Base-by-base conservation (phyloP, 2,888 invertebrate genomes). In the Synergus gifuensis region DNA sequence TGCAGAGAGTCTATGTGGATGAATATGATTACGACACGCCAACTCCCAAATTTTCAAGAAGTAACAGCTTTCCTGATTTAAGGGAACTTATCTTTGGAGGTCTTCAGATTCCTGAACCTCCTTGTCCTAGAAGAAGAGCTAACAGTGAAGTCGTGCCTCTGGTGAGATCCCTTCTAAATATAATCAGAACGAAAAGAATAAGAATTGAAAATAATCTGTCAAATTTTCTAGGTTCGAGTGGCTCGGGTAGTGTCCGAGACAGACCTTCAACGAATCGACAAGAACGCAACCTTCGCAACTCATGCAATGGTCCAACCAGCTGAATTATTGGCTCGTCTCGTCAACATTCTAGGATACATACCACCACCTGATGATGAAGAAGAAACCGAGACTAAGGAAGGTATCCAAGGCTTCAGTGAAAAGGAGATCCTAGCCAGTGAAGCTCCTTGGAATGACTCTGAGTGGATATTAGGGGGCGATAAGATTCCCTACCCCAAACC, bases 201-300 rank as follows among this genome's bases (percentile, higher is more conserved):
- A 12, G 8, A 44, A 66, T 18, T 18, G 18, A n/a, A 2, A 58
- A 18, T 16, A 18, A 58, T 58, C 9, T 4, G 11, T 67, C 2
- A 28, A 44, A 14, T 28, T 69, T 69, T 49, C 9, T 16, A 69
- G 69, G 83, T 89, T 0, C 86, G 89, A 84, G 91, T 95, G 5
- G 91, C 91, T 7, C 94, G 96, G 79, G 95, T 96, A 76, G 95
- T 95, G 83, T 97, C 97, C 0, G 97, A 97, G 86, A 96, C 96
- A 0, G 97, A 97, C 91, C 93, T 97, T 66, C 94, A 95, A 81
- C 94, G 95, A 63, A 96, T 97, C 83, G 96, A 97, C 90, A 95
- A 95, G 87, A 95, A 95, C 85, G 95, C 95, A 82, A 97, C 97
- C 0, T 96, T 96, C 88, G 95, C 95, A 28, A 94, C 95, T 1